A percentile compares a stretch with the other conserved stretches of the same genome.
Conservation (phyloP, 1,140 invertebrate genomes). For the Drosophila dunni region DNA sequence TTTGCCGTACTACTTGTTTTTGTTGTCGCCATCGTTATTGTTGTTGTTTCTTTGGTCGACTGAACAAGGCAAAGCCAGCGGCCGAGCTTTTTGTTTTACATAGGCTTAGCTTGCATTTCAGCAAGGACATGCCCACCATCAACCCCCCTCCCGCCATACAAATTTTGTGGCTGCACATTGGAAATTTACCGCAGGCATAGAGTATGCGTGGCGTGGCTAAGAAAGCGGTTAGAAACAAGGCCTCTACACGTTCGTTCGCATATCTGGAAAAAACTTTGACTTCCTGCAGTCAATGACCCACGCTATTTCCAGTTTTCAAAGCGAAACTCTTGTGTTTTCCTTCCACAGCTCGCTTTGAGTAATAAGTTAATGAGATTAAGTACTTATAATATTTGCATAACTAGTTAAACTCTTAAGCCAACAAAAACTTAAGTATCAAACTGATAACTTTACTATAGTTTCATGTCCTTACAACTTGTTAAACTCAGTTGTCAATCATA, state of each 20-base stretch:
- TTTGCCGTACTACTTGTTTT: constrained; percentile 28
- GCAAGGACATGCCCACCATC: constrained; percentile 43
- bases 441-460: no score
- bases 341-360: not conserved
- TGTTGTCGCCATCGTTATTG: constrained; percentile 30
- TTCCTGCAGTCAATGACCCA: constrained; percentile 32
- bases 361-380: constrained; percentile 5
- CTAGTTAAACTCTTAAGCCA: not conserved
- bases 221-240: not conserved
- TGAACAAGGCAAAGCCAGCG: constrained; percentile 42
- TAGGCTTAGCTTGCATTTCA: constrained; percentile 61
- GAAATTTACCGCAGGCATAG: constrained; percentile 9
- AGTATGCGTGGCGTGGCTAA: not conserved
- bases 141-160: not conserved
- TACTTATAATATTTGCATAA: not conserved
- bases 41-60: constrained; percentile 32
- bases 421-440: not conserved
- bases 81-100: constrained; percentile 57
- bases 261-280: constrained; percentile 18
- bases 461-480: no score
- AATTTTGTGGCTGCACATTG: constrained; percentile 31
- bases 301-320: constrained; percentile 4
- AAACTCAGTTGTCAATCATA: not conserved
- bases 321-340: not conserved
- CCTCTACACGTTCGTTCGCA: no score